These are phyloP conservation scores for Lasiurus cinereus DNA, from an alignment of 2,113 vertebrate species.

Conservation along the genomic window DNA sequence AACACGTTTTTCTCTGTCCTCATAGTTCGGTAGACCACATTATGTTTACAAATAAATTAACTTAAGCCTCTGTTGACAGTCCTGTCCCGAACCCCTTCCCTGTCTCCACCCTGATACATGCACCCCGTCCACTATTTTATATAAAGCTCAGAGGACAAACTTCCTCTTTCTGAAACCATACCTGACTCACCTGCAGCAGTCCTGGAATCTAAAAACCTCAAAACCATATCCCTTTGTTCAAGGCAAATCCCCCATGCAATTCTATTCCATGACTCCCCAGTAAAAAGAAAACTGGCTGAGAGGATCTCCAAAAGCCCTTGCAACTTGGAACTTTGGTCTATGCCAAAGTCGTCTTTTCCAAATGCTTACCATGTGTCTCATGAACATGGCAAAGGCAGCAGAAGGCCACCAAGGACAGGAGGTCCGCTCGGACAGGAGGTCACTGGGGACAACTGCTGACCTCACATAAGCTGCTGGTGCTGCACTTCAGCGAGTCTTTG, in stretches of 20 bases:
- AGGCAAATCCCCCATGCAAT: background rate
- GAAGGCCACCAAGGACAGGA: background rate
- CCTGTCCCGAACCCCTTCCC: background rate
- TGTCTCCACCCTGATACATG: too few relatives aligned
- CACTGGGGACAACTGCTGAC: background rate
- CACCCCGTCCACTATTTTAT: background rate
- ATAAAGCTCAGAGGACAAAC: background rate
- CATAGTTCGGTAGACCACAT: background rate
- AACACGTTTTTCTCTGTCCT: background rate
- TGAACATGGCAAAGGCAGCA: background rate
- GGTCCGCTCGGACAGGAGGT: background rate
- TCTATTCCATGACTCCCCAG: background rate
- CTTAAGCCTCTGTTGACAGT: conserved; percentile 8
- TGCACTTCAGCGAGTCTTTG: background rate
- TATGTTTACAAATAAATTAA: conserved; percentile 47
- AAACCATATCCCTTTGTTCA: background rate
- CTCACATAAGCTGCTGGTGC: background rate
- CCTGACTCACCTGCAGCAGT: background rate
- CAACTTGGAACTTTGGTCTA: background rate
- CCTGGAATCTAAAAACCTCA: background rate
- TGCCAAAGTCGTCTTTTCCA: background rate
- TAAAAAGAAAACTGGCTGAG: background rate
- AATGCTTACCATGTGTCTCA: background rate
- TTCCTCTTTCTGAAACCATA: background rate
- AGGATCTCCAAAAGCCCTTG: background rate